phyloP scores from a whole-genome alignment of 2,888 invertebrate species.

The Candidula unifasciata region DNA sequence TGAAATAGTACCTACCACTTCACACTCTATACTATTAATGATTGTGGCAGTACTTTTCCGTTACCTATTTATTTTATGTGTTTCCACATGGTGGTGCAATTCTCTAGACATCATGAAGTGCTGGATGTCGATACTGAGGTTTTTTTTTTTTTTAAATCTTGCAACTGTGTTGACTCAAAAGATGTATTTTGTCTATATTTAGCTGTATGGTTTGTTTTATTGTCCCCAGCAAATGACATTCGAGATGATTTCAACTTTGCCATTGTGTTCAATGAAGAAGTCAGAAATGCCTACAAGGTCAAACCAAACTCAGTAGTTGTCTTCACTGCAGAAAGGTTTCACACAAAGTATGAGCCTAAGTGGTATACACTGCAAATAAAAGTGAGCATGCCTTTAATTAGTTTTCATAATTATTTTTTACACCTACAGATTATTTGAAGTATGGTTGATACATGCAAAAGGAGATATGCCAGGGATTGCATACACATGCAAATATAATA shows the following conservation, averaged over 20 bases:
- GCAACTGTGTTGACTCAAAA: no score
- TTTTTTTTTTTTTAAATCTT: no score
- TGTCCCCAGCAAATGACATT: slow-evolving; percentile 77
- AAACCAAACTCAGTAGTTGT: slow-evolving; percentile 77
- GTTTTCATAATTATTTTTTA: neutral
- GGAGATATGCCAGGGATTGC: no score
- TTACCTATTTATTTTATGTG: no score
- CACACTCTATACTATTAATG: no score
- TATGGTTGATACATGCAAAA: neutral
- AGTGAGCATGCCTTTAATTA: slow-evolving; percentile 65
- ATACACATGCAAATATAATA: no score
- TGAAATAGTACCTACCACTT: no score
- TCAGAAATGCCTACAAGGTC: slow-evolving; percentile 71
- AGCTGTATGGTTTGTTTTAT: neutral
- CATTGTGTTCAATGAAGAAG: slow-evolving; percentile 78
- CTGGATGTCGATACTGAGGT: no score
- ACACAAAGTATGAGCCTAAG: slow-evolving; percentile 80
- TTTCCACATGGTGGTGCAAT: no score
- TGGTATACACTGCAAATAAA: slow-evolving; percentile 75
- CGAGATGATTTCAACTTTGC: slow-evolving; percentile 79
- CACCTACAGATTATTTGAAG: neutral
- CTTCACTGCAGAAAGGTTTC: slow-evolving; percentile 79
- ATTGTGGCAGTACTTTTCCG: no score
- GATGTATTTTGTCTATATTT: no score
- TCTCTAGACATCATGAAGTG: no score